Evolutionary conservation across 2,888 invertebrate genomes (phyloP), one percentile per base, ranked within the genome.

Genomic region (Plutella xylostella): DNA sequence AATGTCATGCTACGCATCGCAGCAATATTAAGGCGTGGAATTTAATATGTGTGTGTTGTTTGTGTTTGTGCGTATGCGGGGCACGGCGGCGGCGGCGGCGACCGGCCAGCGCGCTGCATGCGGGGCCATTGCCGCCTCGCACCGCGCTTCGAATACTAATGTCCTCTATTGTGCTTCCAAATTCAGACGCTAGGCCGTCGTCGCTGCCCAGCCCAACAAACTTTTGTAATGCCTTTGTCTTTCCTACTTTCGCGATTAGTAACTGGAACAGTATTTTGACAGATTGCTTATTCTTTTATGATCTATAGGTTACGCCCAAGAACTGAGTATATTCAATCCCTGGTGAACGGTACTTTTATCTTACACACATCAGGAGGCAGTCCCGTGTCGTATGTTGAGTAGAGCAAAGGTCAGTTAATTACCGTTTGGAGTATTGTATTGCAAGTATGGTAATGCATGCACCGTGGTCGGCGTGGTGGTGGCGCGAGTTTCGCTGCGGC

Each of bases 171-270:
- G 71, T 76, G 57, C 59, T 56, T 56, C 56, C 60, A 56, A 68
- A 64, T 61, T 64, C 57, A 61, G 60, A 61, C 61, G 60, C 56
- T 67, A 60, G n/a, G 59, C 52, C 20, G 17, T 31, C 55, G 63
- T 58, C 60, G 62, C 60, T 64, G 64, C 57, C 61, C 63, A 70
- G 70, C 66, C 71, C n/a, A n/a, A n/a, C n/a, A 75, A 72, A 75
- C 70, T 74, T 76, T 75, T 70, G 75, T 75, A 72, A 72, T 64
- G 66, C 65, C 68, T 75, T 76, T 72, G 72, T 76, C 66, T 72
- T 67, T 60, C 66, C 65, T 65, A 72, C 72, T 75, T 76, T 76
- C 74, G 72, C 68, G 69, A 63, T 66, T 61, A 61, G 60, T 65
- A 66, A 68, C 67, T 72, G 65, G 68, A 73, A 72, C 71, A 65